phyloP scores from a whole-genome alignment of 2,888 invertebrate species.

The Ectemnius cavifrons region DNA sequence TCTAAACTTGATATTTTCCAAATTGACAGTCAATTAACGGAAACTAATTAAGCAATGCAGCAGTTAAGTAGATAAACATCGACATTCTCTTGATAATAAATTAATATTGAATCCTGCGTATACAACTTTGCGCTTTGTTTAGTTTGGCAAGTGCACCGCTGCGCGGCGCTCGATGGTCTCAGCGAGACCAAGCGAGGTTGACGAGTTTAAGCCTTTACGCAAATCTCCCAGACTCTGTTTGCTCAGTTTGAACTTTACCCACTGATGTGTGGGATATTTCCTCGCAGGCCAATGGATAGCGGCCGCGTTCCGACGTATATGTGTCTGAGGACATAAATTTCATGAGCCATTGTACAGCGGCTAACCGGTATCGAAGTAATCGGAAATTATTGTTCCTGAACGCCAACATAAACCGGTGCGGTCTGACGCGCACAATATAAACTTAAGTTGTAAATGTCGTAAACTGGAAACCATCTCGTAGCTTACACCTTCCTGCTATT shows the following conservation, averaged over 20 bases:
- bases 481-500: too few relatives aligned
- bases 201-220: conserved; percentile 1
- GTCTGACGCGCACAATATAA: too few relatives aligned
- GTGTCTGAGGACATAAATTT: neutral
- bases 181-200: neutral
- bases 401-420: neutral
- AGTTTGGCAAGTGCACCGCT: neutral
- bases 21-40: too few relatives aligned
- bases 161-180: neutral
- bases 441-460: too few relatives aligned
- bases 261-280: neutral
- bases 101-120: neutral
- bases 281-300: neutral
- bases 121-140: too few relatives aligned
- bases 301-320: neutral
- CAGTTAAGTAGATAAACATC: neutral
- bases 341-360: neutral
- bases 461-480: too few relatives aligned
- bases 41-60: conserved; percentile 9
- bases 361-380: conserved; percentile 6
- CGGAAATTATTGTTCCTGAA: neutral
- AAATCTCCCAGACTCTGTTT: neutral
- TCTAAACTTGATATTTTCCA: too few relatives aligned
- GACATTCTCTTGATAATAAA: conserved; percentile 16
- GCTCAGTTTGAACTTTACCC: neutral